Conservation (phyloP, 1,140 invertebrate genomes). For the Polypedilum pembai region DNA sequence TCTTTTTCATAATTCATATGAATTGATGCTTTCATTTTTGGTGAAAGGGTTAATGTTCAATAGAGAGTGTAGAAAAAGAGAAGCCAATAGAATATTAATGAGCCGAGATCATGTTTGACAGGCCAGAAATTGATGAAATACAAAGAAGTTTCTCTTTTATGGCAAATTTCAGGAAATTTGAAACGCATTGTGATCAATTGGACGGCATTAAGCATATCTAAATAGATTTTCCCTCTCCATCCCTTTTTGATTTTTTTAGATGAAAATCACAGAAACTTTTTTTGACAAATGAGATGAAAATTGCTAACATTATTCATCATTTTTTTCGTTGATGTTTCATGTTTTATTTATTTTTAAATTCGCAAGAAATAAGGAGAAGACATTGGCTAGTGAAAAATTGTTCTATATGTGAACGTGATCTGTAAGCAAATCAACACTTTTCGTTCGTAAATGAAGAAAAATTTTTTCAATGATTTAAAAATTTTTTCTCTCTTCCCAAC, state of each 20-base stretch:
- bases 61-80: background rate
- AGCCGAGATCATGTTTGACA: conserved; percentile 26
- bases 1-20: conserved; percentile 25
- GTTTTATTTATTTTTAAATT: conserved; percentile 1
- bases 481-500: background rate
- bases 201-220: conserved; percentile 9
- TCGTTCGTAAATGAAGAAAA: background rate
- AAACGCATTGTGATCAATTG: conserved; percentile 21
- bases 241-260: background rate
- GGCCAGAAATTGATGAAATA: conserved; percentile 2
- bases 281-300: conserved; percentile 27
- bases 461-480: background rate
- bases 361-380: background rate
- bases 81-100: conserved; percentile 26
- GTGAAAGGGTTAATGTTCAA: background rate
- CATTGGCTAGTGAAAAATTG: conserved; percentile 24
- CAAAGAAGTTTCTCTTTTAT: background rate
- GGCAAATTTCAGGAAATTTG: conserved; percentile 6
- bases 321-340: conserved; percentile 24
- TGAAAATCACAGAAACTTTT: conserved; percentile 14
- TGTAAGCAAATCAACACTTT: background rate
- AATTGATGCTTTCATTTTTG: conserved; percentile 12
- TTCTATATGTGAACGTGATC: conserved; percentile 4
- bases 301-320: conserved; percentile 23
- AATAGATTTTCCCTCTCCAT: background rate